These are phyloP conservation scores for Smittia aterrima DNA, from an alignment of 2,888 invertebrate genomes.

Conservation along the genomic window DNA sequence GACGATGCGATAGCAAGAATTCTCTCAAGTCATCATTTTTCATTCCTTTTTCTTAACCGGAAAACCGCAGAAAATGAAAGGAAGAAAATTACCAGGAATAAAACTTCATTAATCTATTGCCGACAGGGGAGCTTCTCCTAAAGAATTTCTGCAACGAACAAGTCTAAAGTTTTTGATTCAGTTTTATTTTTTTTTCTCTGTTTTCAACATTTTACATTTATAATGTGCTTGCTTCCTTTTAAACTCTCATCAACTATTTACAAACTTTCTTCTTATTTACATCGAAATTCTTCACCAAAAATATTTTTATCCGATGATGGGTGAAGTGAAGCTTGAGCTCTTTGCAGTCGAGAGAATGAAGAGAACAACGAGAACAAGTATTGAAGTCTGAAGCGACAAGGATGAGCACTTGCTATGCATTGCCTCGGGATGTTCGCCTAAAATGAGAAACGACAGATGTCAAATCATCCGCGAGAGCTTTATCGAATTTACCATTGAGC, in stretches of 20 bases:
- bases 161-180: neutral
- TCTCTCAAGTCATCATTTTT: too few relatives aligned
- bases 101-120: neutral
- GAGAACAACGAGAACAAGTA: neutral
- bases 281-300: neutral
- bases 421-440: conserved; percentile 74
- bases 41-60: too few relatives aligned
- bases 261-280: neutral
- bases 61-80: too few relatives aligned
- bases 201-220: conserved; percentile 8
- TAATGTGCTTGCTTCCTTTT: neutral
- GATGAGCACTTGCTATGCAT: conserved; percentile 60
- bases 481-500: conserved; percentile 65
- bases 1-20: too few relatives aligned
- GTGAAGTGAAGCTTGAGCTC: conserved; percentile 1
- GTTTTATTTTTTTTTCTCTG: neutral
- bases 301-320: neutral
- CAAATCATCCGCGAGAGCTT: neutral
- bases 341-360: neutral
- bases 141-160: neutral
- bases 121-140: neutral
- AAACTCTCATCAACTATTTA: neutral
- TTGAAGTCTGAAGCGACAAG: conserved; percentile 9
- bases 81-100: neutral
- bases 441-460: conserved; percentile 43